phyloP scores from a whole-genome alignment of 2,113 vertebrate species.

The Panthera leo region DNA sequence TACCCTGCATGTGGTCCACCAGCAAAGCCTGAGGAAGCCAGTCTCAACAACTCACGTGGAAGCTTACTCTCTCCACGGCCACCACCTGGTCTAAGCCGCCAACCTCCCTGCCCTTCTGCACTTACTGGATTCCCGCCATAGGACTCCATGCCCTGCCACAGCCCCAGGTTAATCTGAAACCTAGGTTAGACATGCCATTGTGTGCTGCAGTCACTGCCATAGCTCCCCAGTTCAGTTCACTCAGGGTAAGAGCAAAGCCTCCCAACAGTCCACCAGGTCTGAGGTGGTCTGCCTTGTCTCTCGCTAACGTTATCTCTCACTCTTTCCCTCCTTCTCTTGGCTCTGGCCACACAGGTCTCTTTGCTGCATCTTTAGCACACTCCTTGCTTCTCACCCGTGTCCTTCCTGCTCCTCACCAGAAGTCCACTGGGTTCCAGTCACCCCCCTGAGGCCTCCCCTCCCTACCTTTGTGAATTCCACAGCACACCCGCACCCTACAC shows the following conservation, averaged over 20 bases:
- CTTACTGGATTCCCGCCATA: not conserved
- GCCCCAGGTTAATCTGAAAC: not conserved
- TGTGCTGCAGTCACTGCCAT: not conserved
- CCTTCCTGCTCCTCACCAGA: not conserved
- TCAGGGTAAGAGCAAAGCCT: not conserved
- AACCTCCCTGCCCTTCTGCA: not conserved
- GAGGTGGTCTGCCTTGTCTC: not conserved
- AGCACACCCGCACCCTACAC: not conserved
- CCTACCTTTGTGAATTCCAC: not conserved
- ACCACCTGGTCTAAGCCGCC: not conserved
- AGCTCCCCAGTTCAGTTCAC: fast-evolving
- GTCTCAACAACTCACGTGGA: not conserved
- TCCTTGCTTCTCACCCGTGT: too few relatives aligned
- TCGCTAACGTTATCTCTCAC: not conserved
- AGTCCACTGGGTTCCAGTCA: not conserved
- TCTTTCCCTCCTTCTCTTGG: too few relatives aligned
- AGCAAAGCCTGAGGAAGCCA: not conserved
- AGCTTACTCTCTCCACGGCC: not conserved
- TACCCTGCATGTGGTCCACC: not conserved
- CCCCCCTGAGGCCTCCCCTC: not conserved
- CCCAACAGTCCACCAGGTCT: not conserved
- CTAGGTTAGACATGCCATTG: too few relatives aligned
- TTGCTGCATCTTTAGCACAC: too few relatives aligned
- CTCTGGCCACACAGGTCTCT: not conserved
- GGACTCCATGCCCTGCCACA: not conserved